Evolutionary conservation across 2,888 invertebrate species (phyloP).

Genomic region (Phyto melanocephala): DNA sequence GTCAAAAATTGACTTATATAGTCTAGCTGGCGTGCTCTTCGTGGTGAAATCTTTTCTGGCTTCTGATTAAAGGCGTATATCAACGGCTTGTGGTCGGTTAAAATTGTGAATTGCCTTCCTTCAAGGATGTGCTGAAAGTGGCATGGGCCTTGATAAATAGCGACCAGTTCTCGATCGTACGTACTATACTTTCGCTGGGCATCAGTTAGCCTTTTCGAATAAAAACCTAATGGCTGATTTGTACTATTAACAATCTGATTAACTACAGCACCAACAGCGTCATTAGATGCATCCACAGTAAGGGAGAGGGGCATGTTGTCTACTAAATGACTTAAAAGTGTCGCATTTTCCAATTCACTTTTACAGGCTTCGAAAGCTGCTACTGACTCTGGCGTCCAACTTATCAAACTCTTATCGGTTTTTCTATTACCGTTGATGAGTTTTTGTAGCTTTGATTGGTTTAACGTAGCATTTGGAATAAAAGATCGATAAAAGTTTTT

Average conservation of each 20-base stretch:
- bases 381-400: slow-evolving; percentile 26
- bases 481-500: background rate
- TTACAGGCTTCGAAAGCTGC: slow-evolving; percentile 13
- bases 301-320: background rate
- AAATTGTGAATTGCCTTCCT: slow-evolving; percentile 70
- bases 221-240: slow-evolving; percentile 64
- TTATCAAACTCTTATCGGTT: too few species aligned
- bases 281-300: slow-evolving; percentile 42
- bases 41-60: slow-evolving; percentile 49
- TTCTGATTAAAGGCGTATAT: slow-evolving; percentile 51
- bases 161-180: too few species aligned
- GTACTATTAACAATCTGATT: slow-evolving; percentile 26
- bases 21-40: slow-evolving; percentile 55
- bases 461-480: background rate
- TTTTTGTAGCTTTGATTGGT: background rate
- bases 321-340: background rate
- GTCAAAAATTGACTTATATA: slow-evolving; percentile 59
- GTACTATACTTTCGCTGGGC: background rate
- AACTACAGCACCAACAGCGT: slow-evolving; percentile 44
- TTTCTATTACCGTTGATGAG: background rate
- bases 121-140: slow-evolving; percentile 45
- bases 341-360: slow-evolving; percentile 35
- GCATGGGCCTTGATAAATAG: too few species aligned
- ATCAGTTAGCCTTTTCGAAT: slow-evolving; percentile 65
- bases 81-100: slow-evolving; percentile 70